Evolutionary conservation across 2,113 vertebrate genomes (phyloP), one percentile per base, ranked within the genome.

Genomic region (Mastomys natalensis): DNA sequence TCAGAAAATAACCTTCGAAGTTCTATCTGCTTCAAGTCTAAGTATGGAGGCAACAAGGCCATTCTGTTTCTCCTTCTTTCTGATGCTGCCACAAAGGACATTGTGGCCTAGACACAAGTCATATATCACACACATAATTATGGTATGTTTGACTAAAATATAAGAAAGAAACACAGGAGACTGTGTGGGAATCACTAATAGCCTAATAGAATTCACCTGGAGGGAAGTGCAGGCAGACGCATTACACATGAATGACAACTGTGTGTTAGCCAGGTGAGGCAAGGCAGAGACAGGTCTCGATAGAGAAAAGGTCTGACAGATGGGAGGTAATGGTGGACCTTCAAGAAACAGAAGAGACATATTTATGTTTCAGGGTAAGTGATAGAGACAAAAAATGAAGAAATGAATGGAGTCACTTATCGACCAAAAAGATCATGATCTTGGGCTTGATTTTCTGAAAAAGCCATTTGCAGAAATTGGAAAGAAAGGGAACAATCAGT

Each of bases 191-290:
- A 62, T 45, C 26, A 48, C 0, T 16, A 40, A 9, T 55, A 55
- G 3, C n/a, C 86, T 77, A 1, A 17, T 34, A 43, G 26, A 82
- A 92, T 68, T 51, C 21, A 37, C 51, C 0, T 6, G 7, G n/a
- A 40, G 7, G 43, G 68, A 68, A 29, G 70, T 34, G 6, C 66
- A 74, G 9, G 17, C 26, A 87, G 90, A 31, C 26, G 1, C 11
- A 24, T 5, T 13, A 62, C 15, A 6, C 16, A 31, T 0, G 3
- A 40, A 16, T 45, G 53, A 7, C 3, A 7, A 45, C 16, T 4
- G 58, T 60, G 7, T 7, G 15, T 19, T 26, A 9, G 5, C 8
- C 11, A 40, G 24, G 40, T 10, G n/a, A 64, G 34, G 24, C 2
- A 9, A 0, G 8, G 6, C 26, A 53, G 80, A 45, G 31, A 51